A percentile compares a stretch with the other conserved stretches of the same genome.
phyloP scores from a whole-genome alignment of 2,888 invertebrate species.

The Dorcus parallelipipedus region DNA sequence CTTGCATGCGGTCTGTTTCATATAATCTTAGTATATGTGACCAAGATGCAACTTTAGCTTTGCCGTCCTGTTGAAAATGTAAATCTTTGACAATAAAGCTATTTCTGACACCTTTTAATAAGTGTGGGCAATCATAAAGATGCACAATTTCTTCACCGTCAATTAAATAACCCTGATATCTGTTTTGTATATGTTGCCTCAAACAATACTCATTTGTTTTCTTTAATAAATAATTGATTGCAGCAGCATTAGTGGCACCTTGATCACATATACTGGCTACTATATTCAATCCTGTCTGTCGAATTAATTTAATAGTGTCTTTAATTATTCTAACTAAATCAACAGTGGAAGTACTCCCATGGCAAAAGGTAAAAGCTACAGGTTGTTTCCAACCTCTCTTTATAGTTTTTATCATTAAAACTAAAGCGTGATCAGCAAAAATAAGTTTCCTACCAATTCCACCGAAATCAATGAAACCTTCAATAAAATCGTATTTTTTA shows the following conservation, averaged over 20 bases:
- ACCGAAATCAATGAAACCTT: neutral
- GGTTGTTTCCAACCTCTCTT: conserved; percentile 28
- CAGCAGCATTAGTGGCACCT: conserved; percentile 28
- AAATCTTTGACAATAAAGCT: conserved; percentile 15
- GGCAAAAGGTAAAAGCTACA: conserved; percentile 24
- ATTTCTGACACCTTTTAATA: conserved; percentile 25
- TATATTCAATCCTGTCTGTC: conserved; percentile 24
- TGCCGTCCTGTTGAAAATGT: too few relatives aligned
- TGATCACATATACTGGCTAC: conserved; percentile 34
- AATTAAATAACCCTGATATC: conserved; percentile 11
- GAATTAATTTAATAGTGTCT: conserved; percentile 18
- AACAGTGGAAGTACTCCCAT: conserved; percentile 15
- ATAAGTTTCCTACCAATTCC: conserved; percentile 6
- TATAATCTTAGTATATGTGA: too few relatives aligned
- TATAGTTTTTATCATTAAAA: conserved; percentile 26
- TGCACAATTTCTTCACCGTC: conserved; percentile 23
- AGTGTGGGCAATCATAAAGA: conserved; percentile 24
- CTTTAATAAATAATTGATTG: conserved; percentile 22
- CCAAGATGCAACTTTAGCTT: too few relatives aligned
- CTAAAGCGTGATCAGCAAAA: conserved; percentile 27
- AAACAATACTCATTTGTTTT: conserved; percentile 17
- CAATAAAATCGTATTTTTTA: neutral
- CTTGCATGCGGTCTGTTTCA: too few relatives aligned
- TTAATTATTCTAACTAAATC: conserved; percentile 21
- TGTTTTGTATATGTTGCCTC: conserved; percentile 12